Conservation (phyloP, 1,140 invertebrate genomes). For the Cydia fagiglandana region DNA sequence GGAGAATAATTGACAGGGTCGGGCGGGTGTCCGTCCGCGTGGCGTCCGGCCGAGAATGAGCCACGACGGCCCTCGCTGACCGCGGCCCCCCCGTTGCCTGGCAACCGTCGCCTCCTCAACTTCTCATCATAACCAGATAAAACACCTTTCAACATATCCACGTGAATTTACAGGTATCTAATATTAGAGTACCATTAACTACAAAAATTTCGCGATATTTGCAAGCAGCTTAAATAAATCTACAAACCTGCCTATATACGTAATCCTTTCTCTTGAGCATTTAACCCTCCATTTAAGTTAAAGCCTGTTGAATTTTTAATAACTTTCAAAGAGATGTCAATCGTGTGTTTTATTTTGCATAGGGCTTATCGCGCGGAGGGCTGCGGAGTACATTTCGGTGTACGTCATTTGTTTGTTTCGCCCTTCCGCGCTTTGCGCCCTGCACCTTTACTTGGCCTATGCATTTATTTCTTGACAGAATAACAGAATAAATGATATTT, state of each 20-base stretch:
- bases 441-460: slow-evolving; percentile 55
- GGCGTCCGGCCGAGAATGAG: slow-evolving; percentile 59
- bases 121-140: slow-evolving; percentile 79
- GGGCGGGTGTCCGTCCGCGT: slow-evolving; percentile 52
- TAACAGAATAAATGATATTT: slow-evolving; percentile 68
- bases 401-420: slow-evolving; percentile 77
- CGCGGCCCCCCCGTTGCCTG: slow-evolving; percentile 73
- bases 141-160: slow-evolving; percentile 32
- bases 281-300: slow-evolving; percentile 75
- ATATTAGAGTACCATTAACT: too few relatives aligned
- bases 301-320: slow-evolving; percentile 77
- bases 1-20: slow-evolving; percentile 70
- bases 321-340: slow-evolving; percentile 79
- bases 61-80: slow-evolving; percentile 61
- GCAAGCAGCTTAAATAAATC: not conserved
- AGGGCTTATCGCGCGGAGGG: slow-evolving; percentile 65
- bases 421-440: slow-evolving; percentile 39
- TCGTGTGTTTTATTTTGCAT: slow-evolving; percentile 78
- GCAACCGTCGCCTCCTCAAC: slow-evolving; percentile 65
- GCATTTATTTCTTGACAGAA: slow-evolving; percentile 74
- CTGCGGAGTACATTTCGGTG: slow-evolving; percentile 79
- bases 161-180: not conserved
- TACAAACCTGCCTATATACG: slow-evolving; percentile 4
- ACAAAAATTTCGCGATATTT: not conserved
- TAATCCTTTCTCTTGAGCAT: slow-evolving; percentile 75